phyloP scores from a whole-genome alignment of 2,888 invertebrate species.

The Amphipyra berbera region DNA sequence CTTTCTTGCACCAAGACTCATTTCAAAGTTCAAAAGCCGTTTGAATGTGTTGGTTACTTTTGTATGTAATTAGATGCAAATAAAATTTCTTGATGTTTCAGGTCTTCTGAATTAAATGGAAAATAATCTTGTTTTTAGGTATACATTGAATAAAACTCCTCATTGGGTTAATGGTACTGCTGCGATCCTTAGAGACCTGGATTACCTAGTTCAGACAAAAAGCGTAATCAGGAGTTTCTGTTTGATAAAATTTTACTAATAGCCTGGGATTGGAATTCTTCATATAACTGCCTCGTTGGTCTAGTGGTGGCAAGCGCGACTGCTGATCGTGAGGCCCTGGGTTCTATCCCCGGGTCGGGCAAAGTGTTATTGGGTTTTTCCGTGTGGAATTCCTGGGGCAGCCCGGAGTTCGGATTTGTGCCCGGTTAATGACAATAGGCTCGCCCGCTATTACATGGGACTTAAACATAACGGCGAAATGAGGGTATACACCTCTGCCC shows the following conservation, averaged over 20 bases:
- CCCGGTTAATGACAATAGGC: too few species aligned
- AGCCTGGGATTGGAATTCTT: conserved; percentile 17
- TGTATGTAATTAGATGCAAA: conserved; percentile 6
- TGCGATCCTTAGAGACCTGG: background rate
- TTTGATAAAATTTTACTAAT: conserved; percentile 15
- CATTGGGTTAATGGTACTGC: background rate
- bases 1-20: conserved; percentile 51
- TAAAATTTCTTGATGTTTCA: conserved; percentile 1
- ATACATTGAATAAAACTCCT: conserved; percentile 5
- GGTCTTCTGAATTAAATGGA: background rate
- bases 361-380: too few species aligned
- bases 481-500: too few species aligned
- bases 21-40: conserved; percentile 52
- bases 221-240: conserved; percentile 17
- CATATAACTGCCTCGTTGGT: too few species aligned
- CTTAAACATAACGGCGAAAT: too few species aligned
- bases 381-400: too few species aligned
- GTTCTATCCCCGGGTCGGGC: too few species aligned
- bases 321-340: too few species aligned
- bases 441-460: too few species aligned
- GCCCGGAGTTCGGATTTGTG: too few species aligned
- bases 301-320: too few species aligned
- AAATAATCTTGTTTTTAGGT: background rate
- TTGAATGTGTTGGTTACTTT: conserved; percentile 16
- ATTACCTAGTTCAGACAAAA: conserved; percentile 15